These are phyloP conservation scores for Laticauda colubrina DNA, from an alignment of 2,113 vertebrate species.

Conservation along the genomic window DNA sequence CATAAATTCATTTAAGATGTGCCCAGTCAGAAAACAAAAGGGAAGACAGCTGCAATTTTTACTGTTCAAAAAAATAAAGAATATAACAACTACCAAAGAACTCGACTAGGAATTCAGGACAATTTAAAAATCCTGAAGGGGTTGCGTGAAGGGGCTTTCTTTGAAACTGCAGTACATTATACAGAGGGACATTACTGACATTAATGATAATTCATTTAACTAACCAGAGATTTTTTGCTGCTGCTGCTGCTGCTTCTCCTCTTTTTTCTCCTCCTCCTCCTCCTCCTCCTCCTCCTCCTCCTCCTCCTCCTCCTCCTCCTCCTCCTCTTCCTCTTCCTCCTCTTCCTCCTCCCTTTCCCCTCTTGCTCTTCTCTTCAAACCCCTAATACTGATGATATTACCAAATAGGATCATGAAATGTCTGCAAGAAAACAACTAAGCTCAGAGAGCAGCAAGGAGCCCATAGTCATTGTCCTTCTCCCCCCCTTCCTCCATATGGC, in stretches of 20 bases:
- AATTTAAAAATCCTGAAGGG: not conserved
- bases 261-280: not conserved
- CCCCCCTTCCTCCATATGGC: not conserved
- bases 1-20: conserved; percentile 16
- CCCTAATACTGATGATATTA: too few species aligned
- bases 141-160: not conserved
- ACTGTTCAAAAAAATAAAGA: not conserved
- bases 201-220: not conserved
- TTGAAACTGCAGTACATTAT: not conserved
- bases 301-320: not conserved
- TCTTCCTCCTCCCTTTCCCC: not conserved
- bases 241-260: not conserved
- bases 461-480: not conserved
- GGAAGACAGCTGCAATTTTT: not conserved
- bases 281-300: too few species aligned
- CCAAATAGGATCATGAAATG: too few species aligned
- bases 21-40: conserved; percentile 11
- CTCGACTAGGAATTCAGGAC: not conserved
- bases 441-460: too few species aligned
- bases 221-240: not conserved
- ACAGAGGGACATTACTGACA: not conserved
- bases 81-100: not conserved
- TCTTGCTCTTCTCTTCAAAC: not conserved
- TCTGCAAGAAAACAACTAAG: too few species aligned
- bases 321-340: not conserved